Conservation (phyloP, 2,888 invertebrate genomes). For the Caenorhabditis imperialis region DNA sequence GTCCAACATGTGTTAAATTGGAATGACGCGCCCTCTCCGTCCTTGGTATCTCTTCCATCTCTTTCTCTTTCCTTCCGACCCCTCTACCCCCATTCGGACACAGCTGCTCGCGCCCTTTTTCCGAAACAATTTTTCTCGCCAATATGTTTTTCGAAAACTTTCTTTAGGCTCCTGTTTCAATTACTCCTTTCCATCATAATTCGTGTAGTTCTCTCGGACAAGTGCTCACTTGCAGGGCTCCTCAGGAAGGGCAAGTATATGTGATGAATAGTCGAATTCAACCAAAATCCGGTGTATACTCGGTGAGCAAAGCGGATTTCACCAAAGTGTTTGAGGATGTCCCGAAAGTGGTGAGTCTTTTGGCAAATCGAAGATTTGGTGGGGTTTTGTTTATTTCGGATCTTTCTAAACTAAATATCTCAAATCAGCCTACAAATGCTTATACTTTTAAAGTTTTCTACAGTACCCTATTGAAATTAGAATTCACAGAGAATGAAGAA, state of each 20-base stretch:
- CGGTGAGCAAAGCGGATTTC: slow-evolving; percentile 47
- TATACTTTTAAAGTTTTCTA: too few relatives aligned
- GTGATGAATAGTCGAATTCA: slow-evolving; percentile 35
- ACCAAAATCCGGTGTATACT: slow-evolving; percentile 36
- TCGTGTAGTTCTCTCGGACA: too few relatives aligned
- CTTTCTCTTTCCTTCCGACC: slow-evolving; percentile 7
- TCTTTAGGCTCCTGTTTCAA: background rate
- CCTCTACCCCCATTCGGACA: slow-evolving; percentile 31
- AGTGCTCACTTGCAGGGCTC: slow-evolving; percentile 2
- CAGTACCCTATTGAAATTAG: too few relatives aligned
- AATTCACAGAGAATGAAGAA: too few relatives aligned
- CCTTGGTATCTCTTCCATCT: slow-evolving; percentile 40
- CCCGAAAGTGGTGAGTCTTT: slow-evolving; percentile 35
- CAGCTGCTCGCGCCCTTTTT: slow-evolving; percentile 31
- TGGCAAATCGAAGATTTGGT: background rate
- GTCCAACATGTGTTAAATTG: slow-evolving; percentile 52
- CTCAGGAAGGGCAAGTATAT: slow-evolving; percentile 16
- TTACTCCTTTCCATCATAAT: too few relatives aligned
- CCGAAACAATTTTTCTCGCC: background rate
- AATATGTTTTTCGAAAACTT: background rate
- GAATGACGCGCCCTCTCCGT: slow-evolving; percentile 18
- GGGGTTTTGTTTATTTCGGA: background rate
- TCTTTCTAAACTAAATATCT: too few relatives aligned
- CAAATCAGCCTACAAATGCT: too few relatives aligned
- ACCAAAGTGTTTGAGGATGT: slow-evolving; percentile 42